Evolutionary conservation across 2,888 invertebrate genomes (phyloP), one percentile per base, ranked within the genome.

Genomic region (Allophyes oxyacanthae): DNA sequence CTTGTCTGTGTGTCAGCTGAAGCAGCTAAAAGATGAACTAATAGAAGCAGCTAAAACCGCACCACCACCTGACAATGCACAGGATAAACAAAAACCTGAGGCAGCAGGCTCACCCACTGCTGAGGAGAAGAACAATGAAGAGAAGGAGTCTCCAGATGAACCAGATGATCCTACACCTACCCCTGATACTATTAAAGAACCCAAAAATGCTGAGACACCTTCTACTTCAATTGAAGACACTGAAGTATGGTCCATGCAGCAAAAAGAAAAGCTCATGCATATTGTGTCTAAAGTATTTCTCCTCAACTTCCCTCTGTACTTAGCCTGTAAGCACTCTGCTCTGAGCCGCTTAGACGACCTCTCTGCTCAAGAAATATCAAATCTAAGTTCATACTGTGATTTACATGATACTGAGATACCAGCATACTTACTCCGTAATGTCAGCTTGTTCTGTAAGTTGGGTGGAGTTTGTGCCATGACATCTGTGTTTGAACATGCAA

Each of bases 371-470:
- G 98, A 98, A 91, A 97, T 97, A 88, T 96, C 96, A 78, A 95
- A 95, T 77, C 90, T 97, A 68, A 96, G 96, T 87, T 95, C 96
- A 65, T 98, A 96, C 85, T 98, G 98, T 93, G 98, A 99, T 92
- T 95, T 98, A 45, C 97, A 98, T 91, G 99, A 99, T 89, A 97
- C 98, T 52, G 99, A 99, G 90, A 97, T 98, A 83, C 98, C 98
- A 25, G 97, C 98, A 57, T 98, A 97, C 87, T 94, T 99, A 67
- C 94, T 99, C 60, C 95, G 98, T 54, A 98, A 99, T 92, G 98
- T 99, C n/a, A 97, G 97, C 77, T 95, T 98, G 81, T 99, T 99
- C 92, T 98, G 98, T 89, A 98, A 98, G 87, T 95, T 97, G 69
- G 98, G 98, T 60, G 99, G 98, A 26, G 96, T 99, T 60, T 96